Evolutionary conservation across 2,797 vertebrate genomes (phyloP), one percentile per base, ranked within the genome.

Genomic region (Sciurus carolinensis): DNA sequence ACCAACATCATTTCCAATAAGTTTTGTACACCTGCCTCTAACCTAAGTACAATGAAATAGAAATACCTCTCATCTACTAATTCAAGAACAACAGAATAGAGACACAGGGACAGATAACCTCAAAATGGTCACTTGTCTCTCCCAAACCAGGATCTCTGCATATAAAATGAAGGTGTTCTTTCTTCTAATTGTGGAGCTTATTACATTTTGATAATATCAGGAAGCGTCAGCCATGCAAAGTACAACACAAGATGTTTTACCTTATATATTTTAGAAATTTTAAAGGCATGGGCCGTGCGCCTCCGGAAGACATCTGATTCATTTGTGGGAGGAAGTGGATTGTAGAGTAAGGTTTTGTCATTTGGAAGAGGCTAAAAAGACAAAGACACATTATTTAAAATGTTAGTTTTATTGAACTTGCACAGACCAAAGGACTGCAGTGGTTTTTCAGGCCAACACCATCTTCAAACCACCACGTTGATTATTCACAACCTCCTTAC

Each of bases 241-340:
- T 36, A 91, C 44, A 75, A 64, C 7, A n/a, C 1, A 85, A 59
- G 18, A 67, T 39, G 0, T 83, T 98, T 72, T 97, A 99, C 99
- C 99, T 99, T 99, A 97, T 99, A 99, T 88, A 96, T 99, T 98
- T 99, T 99, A 98, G 99, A 99, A 90, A 99, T 99, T 98, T 99
- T 99, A 97, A 99, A 99, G 69, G 99, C 99, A 2, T 99, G 99
- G 67, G 98, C 98, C 11, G 98, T 97, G 85, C 96, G 91, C 72
- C 95, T 97, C 95, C 99, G 98, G 92, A 99, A 98, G 0, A 96
- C 93, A 97, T 98, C 99, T 0, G 99, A 98, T 36, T 99, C 98
- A 91, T 98, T 99, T 81, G 97, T 99, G 64, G 99, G 98, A 22
- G 98, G 98, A 96, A 97, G 97, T 98, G 99, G 99, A 97, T 99